Percentiles rank a stretch among this genome's conserved stretches.
These are phyloP conservation scores for Coptotermes formosanus DNA, from an alignment of 1,140 invertebrate genomes.

Conservation along the genomic window DNA sequence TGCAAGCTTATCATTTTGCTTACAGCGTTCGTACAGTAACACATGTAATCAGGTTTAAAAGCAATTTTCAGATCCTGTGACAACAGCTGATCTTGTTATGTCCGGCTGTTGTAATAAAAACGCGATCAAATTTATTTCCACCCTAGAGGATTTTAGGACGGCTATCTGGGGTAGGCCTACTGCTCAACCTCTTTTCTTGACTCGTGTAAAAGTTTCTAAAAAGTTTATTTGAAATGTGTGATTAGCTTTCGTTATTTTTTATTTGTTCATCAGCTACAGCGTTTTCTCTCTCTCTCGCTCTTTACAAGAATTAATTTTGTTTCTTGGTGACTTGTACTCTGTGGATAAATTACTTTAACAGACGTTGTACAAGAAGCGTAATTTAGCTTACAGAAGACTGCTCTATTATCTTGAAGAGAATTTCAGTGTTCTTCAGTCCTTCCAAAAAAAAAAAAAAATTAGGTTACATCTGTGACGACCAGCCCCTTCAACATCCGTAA, in stretches of 20 bases:
- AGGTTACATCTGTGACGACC: too few species aligned
- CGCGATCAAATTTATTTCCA: neutral
- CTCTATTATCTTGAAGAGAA: too few species aligned
- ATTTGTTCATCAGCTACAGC: neutral
- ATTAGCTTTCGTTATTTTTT: neutral
- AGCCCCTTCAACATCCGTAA: too few species aligned
- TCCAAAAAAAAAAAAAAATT: too few species aligned
- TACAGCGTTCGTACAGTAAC: neutral
- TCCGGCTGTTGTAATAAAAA: neutral
- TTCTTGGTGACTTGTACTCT: neutral
- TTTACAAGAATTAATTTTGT: too few species aligned
- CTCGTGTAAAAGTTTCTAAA: neutral
- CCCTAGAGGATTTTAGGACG: neutral
- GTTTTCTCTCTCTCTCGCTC: neutral
- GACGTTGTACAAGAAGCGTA: too few species aligned
- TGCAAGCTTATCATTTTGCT: neutral
- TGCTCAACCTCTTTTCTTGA: neutral
- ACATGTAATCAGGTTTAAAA: neutral
- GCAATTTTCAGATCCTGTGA: neutral
- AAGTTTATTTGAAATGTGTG: neutral
- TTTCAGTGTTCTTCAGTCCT: too few species aligned
- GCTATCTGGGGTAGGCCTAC: neutral
- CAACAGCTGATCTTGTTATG: neutral
- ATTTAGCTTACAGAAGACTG: too few species aligned
- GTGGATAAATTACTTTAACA: neutral